Evolutionary conservation across 2,888 invertebrate species (phyloP), one percentile per base, ranked within the genome.

Genomic region (Hirtodrosophila duncani): DNA sequence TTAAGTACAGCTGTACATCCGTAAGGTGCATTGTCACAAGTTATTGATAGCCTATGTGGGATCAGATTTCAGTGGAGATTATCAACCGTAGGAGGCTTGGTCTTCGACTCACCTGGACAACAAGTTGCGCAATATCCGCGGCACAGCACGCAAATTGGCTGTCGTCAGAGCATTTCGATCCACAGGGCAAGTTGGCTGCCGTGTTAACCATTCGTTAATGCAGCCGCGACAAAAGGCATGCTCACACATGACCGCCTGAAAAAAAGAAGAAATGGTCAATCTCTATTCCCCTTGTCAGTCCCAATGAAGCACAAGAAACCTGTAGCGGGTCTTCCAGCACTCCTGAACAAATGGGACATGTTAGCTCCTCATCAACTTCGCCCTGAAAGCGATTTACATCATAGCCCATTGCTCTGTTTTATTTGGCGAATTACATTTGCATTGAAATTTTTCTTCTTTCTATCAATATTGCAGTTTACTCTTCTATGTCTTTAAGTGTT

Each of bases 341-440:
- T 66, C 95, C 95, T 61, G 96, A 95, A 88, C 98, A 98, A 88
- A 98, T 98, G 65, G 98, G 95, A 84, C 98, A 98, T 78, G 98
- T 92, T 60, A 98, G 89, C 89, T 98, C 98, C 89, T 98, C 98
- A 88, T 98, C 98, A 70, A 98, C 97, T 87, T 95, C 95, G 83
- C 96, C 96, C 88, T 95, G 93, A 90, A 98, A 98, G 84, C 98
- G 91, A 88, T 92, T 92, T 79, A 96, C 90, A 89, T 98, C 98
- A 90, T 94, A 98, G 83, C 98, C 98, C 98, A 98, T 98, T 1
- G 16, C 10, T 8, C 3, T 3, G 26, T 9, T 26, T 26, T 20
- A 20, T 4, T 20, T 9, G 26, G 10, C 3, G n/a, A n/a, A n/a
- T n/a, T n/a, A n/a, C n/a, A n/a, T n/a, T n/a, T n/a, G n/a, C n/a